Base-by-base conservation (phyloP, 2,888 invertebrate species). In the Drosophila anomelani region DNA sequence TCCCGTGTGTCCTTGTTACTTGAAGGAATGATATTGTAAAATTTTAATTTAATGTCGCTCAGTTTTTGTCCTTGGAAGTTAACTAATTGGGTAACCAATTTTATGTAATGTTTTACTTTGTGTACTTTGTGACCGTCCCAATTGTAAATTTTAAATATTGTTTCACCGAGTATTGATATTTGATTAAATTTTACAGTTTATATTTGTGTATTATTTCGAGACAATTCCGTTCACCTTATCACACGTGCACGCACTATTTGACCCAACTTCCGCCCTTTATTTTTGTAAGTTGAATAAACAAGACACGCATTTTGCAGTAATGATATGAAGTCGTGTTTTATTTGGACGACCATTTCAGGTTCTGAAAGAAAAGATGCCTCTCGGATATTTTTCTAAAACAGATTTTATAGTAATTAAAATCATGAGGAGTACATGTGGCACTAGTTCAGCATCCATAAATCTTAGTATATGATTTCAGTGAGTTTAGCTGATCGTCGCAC, bases 261-360 rank as follows among this genome's bases (percentile, higher is more conserved):
- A 64, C 15, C 62, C 15, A 20, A 56, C 29, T 41, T 56, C 68
- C 68, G 55, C 70, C 49, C 47, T 70, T 44, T 69, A 55, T 12
- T 23, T 26, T 23, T 34, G 13, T 56, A 68, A 70, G 57, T 57
- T 41, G 6, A 68, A 70, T 68, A 68, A 68, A 68, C 41, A 41
- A 68, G 26, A 47, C 7, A 32, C 23, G 36, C 36, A 68, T 53
- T 54, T 46, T 54, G 53, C 53, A 67, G 8, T 26, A 63, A 17
- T 62, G 38, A 49, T 23, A 39, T 34, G 15, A 12, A 12, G 15
- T 47, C 15, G 20, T 8, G 23, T n/a, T 63, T 47, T 23, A 34
- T 43, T 43, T 6, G 17, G 3, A 15, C 10, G 3, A 15, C 29
- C 9, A 1, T 26, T 9, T 23, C 8, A 13, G 23, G 8, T 15